A percentile compares a stretch with the other conserved stretches of the same genome.
Evolutionary conservation across 2,888 invertebrate species (phyloP).

Genomic region (Platycheirus albimanus): DNA sequence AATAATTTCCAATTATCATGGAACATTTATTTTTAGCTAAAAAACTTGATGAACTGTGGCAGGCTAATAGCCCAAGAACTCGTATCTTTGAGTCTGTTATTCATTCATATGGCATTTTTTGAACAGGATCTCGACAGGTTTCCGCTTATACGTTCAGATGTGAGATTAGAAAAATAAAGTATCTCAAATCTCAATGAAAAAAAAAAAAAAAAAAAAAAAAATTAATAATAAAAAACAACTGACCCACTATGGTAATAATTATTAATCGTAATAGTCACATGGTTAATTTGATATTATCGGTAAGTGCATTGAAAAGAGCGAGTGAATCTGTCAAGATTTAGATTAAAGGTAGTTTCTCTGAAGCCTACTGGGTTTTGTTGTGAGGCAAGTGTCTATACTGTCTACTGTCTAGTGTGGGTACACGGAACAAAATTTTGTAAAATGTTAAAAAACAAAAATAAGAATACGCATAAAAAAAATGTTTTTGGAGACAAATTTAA

Average conservation of each 20-base stretch:
- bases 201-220: not conserved
- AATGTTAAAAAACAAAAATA: no score
- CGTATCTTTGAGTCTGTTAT: slow-evolving; percentile 6
- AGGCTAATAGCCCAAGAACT: not conserved
- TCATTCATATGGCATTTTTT: slow-evolving; percentile 27
- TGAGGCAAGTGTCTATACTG: not conserved
- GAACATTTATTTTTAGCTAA: slow-evolving; percentile 18
- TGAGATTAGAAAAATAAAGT: no score
- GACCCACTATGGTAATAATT: slow-evolving; percentile 8
- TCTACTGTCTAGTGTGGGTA: no score
- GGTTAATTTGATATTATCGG: slow-evolving; percentile 56
- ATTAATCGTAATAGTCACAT: slow-evolving; percentile 50
- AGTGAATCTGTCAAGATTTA: slow-evolving; percentile 50
- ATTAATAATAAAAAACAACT: no score
- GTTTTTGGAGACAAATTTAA: no score
- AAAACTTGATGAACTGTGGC: slow-evolving; percentile 38
- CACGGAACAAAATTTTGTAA: no score
- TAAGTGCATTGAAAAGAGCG: slow-evolving; percentile 36
- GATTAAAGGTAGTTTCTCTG: slow-evolving; percentile 23
- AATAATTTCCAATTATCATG: slow-evolving; percentile 47
- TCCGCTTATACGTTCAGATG: slow-evolving; percentile 21
- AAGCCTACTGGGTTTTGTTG: slow-evolving; percentile 31
- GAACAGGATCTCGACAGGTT: slow-evolving; percentile 66
- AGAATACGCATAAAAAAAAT: no score
- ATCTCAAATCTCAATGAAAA: not conserved